These are phyloP conservation scores for Aplodontia rufa DNA, from an alignment of 2,113 vertebrate species.

Conservation along the genomic window DNA sequence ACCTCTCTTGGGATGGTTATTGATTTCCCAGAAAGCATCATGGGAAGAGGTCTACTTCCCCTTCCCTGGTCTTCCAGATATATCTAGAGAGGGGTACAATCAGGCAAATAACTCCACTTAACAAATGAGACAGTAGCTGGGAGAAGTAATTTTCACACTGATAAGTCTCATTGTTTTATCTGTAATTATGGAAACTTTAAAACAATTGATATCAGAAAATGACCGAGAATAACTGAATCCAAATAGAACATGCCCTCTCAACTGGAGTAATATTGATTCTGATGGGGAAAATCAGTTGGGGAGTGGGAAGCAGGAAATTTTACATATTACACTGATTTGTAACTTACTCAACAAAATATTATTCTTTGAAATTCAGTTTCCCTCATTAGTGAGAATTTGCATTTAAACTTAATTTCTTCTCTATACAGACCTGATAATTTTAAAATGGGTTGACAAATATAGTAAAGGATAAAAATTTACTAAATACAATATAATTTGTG, in stretches of 20 bases:
- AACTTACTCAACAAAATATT: not conserved
- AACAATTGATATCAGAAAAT: not conserved
- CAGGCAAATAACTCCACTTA: not conserved
- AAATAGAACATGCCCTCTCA: not conserved
- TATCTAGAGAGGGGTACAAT: not conserved
- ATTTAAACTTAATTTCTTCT: not conserved
- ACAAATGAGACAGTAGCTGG: not conserved
- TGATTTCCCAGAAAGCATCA: not conserved
- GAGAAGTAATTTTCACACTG: not conserved
- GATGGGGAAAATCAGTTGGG: not conserved
- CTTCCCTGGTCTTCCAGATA: not conserved
- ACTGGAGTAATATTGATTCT: not conserved
- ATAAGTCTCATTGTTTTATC: not conserved
- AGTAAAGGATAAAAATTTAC: not conserved
- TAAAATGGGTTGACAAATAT: not conserved
- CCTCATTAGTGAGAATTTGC: not conserved
- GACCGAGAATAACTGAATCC: not conserved
- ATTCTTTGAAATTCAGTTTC: not conserved
- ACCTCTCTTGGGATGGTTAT: not conserved
- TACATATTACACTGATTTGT: not conserved
- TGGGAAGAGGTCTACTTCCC: not conserved
- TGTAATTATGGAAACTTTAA: not conserved
- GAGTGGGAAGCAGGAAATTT: not conserved
- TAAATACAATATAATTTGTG: not conserved
- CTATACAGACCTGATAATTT: not conserved